Percentiles rank a stretch among this genome's conserved stretches.
Conservation (phyloP, 35 echinoderm and acorn worm species). For the Chiridota heheva region DNA sequence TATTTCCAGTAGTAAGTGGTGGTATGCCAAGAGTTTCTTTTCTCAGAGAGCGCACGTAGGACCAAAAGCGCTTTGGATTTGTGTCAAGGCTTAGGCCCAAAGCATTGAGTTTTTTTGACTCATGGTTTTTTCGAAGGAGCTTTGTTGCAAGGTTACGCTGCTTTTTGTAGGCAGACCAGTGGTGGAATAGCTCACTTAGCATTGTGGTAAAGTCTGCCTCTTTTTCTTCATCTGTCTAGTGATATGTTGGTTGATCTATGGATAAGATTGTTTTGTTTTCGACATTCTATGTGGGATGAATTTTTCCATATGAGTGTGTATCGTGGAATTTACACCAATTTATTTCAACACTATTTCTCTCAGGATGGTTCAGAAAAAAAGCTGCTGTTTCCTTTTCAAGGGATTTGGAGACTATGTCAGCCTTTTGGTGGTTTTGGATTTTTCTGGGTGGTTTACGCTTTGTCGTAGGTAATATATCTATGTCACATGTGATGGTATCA, state of each 20-base stretch:
- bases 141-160: background rate
- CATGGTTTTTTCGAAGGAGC: background rate
- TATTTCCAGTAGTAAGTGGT: slow-evolving; percentile 27
- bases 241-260: background rate
- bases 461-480: slow-evolving; percentile 3
- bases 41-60: slow-evolving; percentile 11
- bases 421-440: slow-evolving; percentile 1
- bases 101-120: background rate
- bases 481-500: slow-evolving; percentile 39
- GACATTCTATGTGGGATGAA: background rate
- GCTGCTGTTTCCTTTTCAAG: background rate
- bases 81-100: background rate
- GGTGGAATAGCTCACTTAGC: background rate
- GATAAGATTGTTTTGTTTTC: background rate
- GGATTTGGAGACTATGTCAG: background rate
- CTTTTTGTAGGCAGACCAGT: background rate
- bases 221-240: background rate
- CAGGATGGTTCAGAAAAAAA: background rate
- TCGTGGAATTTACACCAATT: background rate
- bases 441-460: slow-evolving; percentile 31
- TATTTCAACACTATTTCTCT: background rate
- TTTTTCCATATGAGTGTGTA: background rate
- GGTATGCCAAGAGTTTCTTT: slow-evolving; percentile 42
- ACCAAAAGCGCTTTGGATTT: slow-evolving; percentile 6
- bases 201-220: background rate